Conservation (phyloP, 2,797 vertebrate genomes). For the Leptatherina wallacei region DNA sequence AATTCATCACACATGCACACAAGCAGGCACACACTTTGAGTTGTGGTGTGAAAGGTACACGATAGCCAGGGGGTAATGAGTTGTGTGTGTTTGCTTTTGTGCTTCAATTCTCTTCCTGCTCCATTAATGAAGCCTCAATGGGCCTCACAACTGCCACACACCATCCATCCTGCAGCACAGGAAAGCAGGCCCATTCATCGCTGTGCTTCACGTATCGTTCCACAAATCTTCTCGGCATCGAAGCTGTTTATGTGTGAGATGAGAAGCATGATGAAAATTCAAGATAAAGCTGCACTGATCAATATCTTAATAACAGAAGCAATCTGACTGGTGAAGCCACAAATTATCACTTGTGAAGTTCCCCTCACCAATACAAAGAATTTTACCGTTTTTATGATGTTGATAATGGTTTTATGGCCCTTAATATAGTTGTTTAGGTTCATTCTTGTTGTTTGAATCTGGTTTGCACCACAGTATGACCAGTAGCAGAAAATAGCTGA, state of each 20-base stretch:
- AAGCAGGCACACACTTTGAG: constrained; percentile 71
- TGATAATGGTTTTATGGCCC: not conserved
- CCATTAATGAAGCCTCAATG: constrained; percentile 76
- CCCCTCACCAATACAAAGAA: not conserved
- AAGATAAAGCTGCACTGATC: not conserved
- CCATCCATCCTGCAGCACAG: constrained; percentile 33
- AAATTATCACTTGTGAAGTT: not conserved
- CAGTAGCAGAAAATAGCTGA: too few relatives aligned
- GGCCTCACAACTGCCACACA: constrained; percentile 49
- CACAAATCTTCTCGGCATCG: not conserved
- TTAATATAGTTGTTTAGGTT: too few relatives aligned
- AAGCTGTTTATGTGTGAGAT: not conserved
- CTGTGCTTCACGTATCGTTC: not conserved
- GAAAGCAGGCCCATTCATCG: constrained; percentile 17
- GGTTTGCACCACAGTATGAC: too few relatives aligned
- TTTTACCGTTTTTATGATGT: not conserved
- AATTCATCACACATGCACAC: constrained; percentile 44
- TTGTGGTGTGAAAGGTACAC: constrained; percentile 78
- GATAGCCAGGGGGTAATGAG: constrained; percentile 70
- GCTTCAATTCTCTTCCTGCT: constrained; percentile 74
- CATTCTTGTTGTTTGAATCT: too few relatives aligned
- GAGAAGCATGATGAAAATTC: not conserved
- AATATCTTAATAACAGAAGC: not conserved
- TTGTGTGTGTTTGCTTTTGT: constrained; percentile 71
- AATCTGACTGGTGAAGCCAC: not conserved